These are phyloP conservation scores for Koerneria pararmatus DNA, from an alignment of 2,888 invertebrate genomes.

Conservation along the genomic window DNA sequence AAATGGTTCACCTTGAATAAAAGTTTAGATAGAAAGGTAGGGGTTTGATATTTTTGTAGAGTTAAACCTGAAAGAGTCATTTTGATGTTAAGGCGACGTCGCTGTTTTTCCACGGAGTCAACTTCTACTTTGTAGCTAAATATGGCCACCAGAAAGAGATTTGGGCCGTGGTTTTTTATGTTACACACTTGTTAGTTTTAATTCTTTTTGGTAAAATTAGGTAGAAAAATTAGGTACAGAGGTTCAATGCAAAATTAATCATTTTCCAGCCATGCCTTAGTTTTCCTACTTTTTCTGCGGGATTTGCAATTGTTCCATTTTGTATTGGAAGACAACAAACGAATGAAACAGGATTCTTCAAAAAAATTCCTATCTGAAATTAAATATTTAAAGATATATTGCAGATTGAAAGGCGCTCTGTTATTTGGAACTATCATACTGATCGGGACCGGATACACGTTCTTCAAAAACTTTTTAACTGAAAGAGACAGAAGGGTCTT, in stretches of 20 bases:
- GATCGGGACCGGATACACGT: conserved; percentile 97
- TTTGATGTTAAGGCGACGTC: conserved; percentile 64
- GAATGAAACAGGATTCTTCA: too few species aligned
- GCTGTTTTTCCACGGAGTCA: conserved; percentile 81
- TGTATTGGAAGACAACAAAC: too few species aligned
- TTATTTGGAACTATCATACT: conserved; percentile 91
- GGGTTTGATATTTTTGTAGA: not conserved
- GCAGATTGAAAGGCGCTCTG: conserved; percentile 81
- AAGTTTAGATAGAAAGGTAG: not conserved
- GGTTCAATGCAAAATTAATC: too few species aligned
- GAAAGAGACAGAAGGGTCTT: conserved; percentile 94
- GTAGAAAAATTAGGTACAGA: not conserved
- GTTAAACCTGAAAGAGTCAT: not conserved
- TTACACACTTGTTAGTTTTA: conserved; percentile 83
- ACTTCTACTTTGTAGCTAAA: conserved; percentile 80
- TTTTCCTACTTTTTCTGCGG: too few species aligned
- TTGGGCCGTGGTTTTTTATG: conserved; percentile 94
- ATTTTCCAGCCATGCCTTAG: too few species aligned
- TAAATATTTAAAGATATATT: conserved; percentile 16
- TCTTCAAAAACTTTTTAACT: conserved; percentile 91
- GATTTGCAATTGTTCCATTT: too few species aligned
- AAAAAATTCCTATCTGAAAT: not conserved
- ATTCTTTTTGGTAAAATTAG: not conserved
- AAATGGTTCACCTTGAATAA: too few species aligned
- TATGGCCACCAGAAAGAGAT: conserved; percentile 89